phyloP scores from a whole-genome alignment of 1,140 invertebrate genomes.

The Oreohelix idahoensis region DNA sequence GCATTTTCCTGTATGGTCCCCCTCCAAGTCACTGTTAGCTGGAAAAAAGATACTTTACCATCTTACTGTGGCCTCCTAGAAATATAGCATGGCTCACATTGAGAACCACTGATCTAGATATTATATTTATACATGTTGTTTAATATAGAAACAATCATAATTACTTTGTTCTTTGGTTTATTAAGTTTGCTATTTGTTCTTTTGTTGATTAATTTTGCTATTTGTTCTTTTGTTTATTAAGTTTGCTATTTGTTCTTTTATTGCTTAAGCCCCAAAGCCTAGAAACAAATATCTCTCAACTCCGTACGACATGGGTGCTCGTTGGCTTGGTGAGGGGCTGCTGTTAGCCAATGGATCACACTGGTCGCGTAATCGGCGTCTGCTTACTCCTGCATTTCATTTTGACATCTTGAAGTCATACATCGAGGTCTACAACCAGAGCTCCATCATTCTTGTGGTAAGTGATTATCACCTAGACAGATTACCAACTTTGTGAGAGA shows the following conservation, averaged over 20 bases:
- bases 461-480: no score
- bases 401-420: conserved; percentile 89
- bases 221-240: no score
- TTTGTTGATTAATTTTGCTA: neutral
- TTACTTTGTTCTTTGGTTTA: neutral
- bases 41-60: no score
- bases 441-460: conserved; percentile 45
- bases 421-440: conserved; percentile 81
- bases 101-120: no score
- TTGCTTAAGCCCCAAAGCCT: conserved; percentile 36
- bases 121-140: neutral
- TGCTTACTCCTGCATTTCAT: conserved; percentile 92
- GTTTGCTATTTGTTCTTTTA: conserved; percentile 19
- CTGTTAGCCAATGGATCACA: conserved; percentile 78
- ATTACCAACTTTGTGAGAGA: no score
- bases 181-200: neutral
- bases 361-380: conserved; percentile 86
- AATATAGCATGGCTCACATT: no score
- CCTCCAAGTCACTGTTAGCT: no score
- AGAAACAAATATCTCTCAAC: neutral
- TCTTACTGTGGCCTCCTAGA: no score
- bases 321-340: conserved; percentile 57
- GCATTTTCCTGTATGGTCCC: no score
- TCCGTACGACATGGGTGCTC: conserved; percentile 32
- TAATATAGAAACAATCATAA: neutral